Conservation (phyloP, 2,113 vertebrate genomes). For the Hippocampus guttulatus region DNA sequence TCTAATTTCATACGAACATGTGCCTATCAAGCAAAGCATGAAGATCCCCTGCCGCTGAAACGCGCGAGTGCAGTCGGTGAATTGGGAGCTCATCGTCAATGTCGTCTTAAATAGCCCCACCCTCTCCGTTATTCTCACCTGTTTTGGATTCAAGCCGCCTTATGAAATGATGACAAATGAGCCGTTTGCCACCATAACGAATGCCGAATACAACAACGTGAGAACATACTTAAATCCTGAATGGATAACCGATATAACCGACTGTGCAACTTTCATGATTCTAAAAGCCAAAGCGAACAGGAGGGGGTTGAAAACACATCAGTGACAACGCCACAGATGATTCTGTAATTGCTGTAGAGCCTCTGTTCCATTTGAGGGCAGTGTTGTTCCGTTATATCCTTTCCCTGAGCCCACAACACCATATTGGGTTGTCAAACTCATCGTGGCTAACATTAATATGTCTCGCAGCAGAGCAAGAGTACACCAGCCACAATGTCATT, state of each 20-base stretch:
- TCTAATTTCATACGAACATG: neutral
- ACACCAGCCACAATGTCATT: slow-evolving; percentile 67
- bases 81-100: too few species aligned
- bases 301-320: neutral
- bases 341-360: slow-evolving; percentile 36
- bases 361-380: slow-evolving; percentile 68
- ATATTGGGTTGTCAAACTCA: slow-evolving; percentile 66
- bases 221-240: neutral
- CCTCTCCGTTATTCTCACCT: too few species aligned
- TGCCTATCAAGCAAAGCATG: neutral
- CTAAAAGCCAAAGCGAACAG: slow-evolving; percentile 16
- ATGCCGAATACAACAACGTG: neutral
- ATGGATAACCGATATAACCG: neutral
- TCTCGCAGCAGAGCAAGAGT: slow-evolving; percentile 63
- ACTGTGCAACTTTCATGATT: slow-evolving; percentile 13
- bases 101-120: too few species aligned
- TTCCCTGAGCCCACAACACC: slow-evolving; percentile 30
- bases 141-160: too few species aligned
- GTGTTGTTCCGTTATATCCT: slow-evolving; percentile 40
- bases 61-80: too few species aligned
- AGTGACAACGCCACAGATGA: slow-evolving; percentile 30
- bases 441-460: slow-evolving; percentile 64
- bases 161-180: slow-evolving; percentile 1
- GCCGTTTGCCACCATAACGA: neutral
- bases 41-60: neutral